Evolutionary conservation across 2,888 invertebrate genomes (phyloP).

Genomic region (Magallana nippona): DNA sequence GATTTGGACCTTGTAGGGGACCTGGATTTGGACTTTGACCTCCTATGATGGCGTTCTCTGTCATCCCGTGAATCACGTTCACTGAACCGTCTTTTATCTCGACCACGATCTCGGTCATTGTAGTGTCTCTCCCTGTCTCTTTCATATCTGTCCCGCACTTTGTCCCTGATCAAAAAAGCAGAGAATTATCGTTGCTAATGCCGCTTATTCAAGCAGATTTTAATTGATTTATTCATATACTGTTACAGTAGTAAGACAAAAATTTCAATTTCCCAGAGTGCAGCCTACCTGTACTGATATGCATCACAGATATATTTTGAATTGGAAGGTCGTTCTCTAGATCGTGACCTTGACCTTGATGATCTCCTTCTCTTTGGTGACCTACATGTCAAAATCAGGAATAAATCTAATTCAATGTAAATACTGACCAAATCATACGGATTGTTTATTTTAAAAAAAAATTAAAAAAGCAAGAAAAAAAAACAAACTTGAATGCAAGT

Average conservation of each 20-base stretch:
- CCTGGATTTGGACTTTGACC: conserved; percentile 44
- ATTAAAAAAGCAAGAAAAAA: no score
- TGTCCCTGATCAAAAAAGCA: not conserved
- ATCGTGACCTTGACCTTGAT: conserved; percentile 54
- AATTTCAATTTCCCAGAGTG: not conserved
- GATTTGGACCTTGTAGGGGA: conserved; percentile 53
- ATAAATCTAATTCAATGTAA: no score
- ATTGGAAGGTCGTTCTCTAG: conserved; percentile 14
- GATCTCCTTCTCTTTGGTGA: conserved; percentile 56
- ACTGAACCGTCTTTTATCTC: conserved; percentile 26
- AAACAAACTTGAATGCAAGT: no score
- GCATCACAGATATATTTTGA: conserved; percentile 43
- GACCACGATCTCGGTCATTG: not conserved
- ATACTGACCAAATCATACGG: no score
- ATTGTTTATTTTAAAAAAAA: no score
- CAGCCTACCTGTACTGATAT: conserved; percentile 44
- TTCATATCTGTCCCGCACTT: conserved; percentile 12
- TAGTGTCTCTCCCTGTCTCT: conserved; percentile 16
- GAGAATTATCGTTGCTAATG: not conserved
- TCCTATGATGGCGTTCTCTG: conserved; percentile 37
- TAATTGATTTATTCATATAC: not conserved
- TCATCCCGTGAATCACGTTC: conserved; percentile 39
- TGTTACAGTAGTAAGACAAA: not conserved
- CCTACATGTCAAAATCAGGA: not conserved
- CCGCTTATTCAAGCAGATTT: no score